phyloP scores from a whole-genome alignment of 2,113 vertebrate species.

The Geococcyx californianus region DNA sequence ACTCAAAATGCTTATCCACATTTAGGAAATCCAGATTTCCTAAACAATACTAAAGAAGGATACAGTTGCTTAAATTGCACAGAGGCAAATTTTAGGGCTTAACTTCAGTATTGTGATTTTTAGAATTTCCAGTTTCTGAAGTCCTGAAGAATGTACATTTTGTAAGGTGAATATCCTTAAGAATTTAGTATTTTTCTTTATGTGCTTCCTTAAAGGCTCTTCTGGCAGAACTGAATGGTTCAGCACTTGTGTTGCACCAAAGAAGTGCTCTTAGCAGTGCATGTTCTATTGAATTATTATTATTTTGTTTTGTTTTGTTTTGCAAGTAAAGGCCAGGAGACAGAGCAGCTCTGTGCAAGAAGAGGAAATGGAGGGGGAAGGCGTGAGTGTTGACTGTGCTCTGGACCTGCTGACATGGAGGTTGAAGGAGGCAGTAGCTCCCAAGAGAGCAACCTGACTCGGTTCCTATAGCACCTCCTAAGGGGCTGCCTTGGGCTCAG shows the following conservation, averaged over 20 bases:
- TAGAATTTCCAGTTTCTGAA: neutral
- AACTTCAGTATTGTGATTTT: neutral
- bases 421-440: neutral
- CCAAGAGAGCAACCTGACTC: neutral
- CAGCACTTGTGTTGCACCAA: neutral
- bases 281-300: neutral
- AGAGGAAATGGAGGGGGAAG: neutral
- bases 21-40: neutral
- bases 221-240: neutral
- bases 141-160: neutral
- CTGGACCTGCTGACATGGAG: neutral
- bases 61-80: neutral
- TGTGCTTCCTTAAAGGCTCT: fast-evolving
- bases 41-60: neutral
- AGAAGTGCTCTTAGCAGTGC: neutral
- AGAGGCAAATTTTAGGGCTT: neutral
- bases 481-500: neutral
- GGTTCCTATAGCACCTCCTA: neutral
- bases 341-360: neutral
- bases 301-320: neutral
- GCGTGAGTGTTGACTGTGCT: neutral
- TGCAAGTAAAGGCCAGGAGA: neutral
- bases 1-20: neutral
- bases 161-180: neutral
- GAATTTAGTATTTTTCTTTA: neutral